Evolutionary conservation across 2,113 vertebrate species (phyloP).

Genomic region (Microtus richardsoni): DNA sequence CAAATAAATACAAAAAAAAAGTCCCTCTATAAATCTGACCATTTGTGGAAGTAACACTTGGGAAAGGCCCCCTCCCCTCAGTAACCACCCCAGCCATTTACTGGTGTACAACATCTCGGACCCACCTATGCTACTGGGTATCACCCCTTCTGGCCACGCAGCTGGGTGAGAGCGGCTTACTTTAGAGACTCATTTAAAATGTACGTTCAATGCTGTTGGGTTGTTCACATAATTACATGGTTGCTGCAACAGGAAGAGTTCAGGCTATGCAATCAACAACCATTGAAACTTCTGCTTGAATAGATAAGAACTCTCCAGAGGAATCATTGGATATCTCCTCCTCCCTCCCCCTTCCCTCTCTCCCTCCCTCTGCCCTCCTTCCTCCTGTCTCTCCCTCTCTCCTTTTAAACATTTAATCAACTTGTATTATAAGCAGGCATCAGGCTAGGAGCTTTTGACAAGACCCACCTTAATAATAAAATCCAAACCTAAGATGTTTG

Average conservation of each 20-base stretch:
- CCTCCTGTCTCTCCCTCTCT: background rate
- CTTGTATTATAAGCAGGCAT: background rate
- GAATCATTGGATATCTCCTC: background rate
- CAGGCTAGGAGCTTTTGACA: background rate
- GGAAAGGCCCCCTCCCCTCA: slow-evolving; percentile 62
- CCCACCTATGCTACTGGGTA: background rate
- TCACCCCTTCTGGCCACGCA: background rate
- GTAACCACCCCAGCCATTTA: background rate
- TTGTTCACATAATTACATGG: background rate
- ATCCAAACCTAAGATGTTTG: background rate
- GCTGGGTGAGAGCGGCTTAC: background rate
- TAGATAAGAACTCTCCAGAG: slow-evolving; percentile 12
- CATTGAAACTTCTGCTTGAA: background rate
- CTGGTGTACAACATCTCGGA: background rate
- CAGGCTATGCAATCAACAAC: background rate
- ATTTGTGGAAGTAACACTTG: slow-evolving; percentile 52
- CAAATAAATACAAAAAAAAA: slow-evolving; percentile 64
- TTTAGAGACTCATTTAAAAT: background rate
- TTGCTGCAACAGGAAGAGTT: background rate
- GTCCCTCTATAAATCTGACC: slow-evolving; percentile 66
- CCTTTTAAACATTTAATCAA: background rate
- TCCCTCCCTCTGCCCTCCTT: background rate
- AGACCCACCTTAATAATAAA: background rate
- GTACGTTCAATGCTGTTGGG: background rate
- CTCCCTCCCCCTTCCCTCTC: background rate